Percentiles rank a stretch among this genome's conserved stretches.
These are phyloP conservation scores for Ditylenchus dipsaci DNA, from an alignment of 1,140 invertebrate species.

Conservation along the genomic window DNA sequence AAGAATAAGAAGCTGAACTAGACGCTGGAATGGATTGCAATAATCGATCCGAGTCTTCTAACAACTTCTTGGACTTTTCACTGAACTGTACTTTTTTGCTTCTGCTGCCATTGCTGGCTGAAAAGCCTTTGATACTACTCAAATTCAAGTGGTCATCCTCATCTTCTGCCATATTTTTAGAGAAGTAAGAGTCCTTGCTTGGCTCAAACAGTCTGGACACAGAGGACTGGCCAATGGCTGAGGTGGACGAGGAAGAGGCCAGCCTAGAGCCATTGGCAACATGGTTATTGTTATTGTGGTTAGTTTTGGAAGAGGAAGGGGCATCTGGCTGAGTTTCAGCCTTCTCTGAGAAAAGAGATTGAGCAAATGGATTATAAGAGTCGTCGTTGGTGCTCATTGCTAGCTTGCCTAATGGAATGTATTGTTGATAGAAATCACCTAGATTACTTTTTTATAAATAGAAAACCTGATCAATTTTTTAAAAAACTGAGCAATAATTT, in stretches of 20 bases:
- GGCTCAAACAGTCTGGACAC: constrained; percentile 9
- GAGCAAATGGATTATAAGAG: too few species aligned
- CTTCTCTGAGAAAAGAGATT: too few species aligned
- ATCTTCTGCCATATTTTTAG: not conserved
- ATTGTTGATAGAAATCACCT: too few species aligned
- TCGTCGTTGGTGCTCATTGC: too few species aligned
- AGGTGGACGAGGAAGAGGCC: not conserved
- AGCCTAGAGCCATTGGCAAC: too few species aligned
- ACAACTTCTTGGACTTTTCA: constrained; percentile 22
- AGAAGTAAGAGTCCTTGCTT: constrained; percentile 2
- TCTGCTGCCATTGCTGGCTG: not conserved
- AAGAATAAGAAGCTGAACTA: not conserved
- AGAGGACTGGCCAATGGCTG: not conserved
- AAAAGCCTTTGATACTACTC: not conserved
- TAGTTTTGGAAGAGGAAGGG: too few species aligned
- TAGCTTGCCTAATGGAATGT: too few species aligned
- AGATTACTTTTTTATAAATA: too few species aligned
- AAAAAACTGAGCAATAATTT: too few species aligned
- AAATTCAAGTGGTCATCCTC: not conserved
- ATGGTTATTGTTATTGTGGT: too few species aligned
- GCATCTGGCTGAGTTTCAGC: too few species aligned
- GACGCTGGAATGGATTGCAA: constrained; percentile 10
- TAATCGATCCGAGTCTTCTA: constrained; percentile 14
- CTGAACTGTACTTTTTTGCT: constrained; percentile 28
- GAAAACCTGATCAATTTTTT: too few species aligned